Evolutionary conservation across 2,797 vertebrate genomes (phyloP).

Genomic region (Siniperca scherzeri): DNA sequence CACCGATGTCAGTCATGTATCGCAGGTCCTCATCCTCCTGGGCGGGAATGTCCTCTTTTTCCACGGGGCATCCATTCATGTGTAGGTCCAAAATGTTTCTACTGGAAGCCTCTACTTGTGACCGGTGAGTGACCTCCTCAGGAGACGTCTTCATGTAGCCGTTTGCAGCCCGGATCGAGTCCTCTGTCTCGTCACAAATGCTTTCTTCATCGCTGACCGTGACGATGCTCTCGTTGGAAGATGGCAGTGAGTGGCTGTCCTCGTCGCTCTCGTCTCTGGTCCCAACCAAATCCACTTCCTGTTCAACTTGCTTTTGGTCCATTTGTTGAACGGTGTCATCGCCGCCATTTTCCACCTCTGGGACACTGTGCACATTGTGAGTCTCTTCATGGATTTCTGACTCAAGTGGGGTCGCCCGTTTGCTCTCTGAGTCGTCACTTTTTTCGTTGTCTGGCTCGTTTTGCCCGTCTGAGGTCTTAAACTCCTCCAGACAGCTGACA

Average conservation of each 20-base stretch:
- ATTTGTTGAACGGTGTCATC: neutral
- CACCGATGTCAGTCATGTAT: neutral
- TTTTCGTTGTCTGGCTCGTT: neutral
- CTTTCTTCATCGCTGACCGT: conserved; percentile 75
- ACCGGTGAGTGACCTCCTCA: conserved; percentile 38
- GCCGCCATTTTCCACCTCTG: neutral
- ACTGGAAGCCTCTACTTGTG: conserved; percentile 24
- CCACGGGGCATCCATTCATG: conserved; percentile 43
- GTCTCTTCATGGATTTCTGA: conserved; percentile 21
- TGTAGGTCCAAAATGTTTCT: conserved; percentile 50
- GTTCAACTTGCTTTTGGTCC: conserved; percentile 13
- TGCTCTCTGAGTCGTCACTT: neutral
- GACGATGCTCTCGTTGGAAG: conserved; percentile 72
- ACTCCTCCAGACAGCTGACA: neutral
- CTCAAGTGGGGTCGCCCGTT: neutral
- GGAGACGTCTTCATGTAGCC: conserved; percentile 25
- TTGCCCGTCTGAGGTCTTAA: neutral
- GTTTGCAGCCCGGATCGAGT: conserved; percentile 30
- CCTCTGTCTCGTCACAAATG: conserved; percentile 27
- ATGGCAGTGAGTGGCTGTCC: conserved; percentile 52
- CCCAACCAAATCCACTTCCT: conserved; percentile 2
- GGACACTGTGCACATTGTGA: neutral
- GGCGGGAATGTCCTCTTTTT: conserved; percentile 4
- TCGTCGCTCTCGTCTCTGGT: conserved; percentile 24
- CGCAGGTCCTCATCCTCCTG: conserved; percentile 34